Evolutionary conservation across 2,113 vertebrate genomes (phyloP).

Genomic region (Spermophilus dauricus): DNA sequence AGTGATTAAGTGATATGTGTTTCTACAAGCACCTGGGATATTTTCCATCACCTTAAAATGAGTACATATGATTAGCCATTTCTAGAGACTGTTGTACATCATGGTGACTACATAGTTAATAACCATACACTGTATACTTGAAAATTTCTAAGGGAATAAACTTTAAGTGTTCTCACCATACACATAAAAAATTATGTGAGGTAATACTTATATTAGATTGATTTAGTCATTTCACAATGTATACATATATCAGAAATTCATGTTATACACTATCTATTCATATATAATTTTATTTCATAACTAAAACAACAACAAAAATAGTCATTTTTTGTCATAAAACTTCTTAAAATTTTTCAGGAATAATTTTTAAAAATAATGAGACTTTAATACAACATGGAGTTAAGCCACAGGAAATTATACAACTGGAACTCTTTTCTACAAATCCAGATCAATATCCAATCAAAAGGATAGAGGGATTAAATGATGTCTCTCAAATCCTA

Average conservation of each 20-base stretch:
- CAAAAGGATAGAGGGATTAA: slow-evolving; percentile 80
- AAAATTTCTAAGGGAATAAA: not conserved
- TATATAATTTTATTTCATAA: not conserved
- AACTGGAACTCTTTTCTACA: slow-evolving; percentile 89
- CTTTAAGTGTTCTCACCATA: not conserved
- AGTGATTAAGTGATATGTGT: slow-evolving; percentile 19
- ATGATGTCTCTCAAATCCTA: slow-evolving; percentile 89
- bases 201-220: not conserved
- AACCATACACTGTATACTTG: not conserved
- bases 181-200: not conserved
- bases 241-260: not conserved
- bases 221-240: not conserved
- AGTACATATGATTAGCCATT: not conserved
- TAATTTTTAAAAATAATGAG: slow-evolving; percentile 85
- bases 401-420: slow-evolving; percentile 87
- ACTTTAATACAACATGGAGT: slow-evolving; percentile 87
- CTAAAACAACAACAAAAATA: not conserved
- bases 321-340: slow-evolving; percentile 17
- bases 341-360: slow-evolving; percentile 84
- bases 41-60: slow-evolving; percentile 45
- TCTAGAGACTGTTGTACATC: not conserved
- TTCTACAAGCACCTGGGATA: not conserved
- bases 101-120: not conserved
- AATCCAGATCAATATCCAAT: slow-evolving; percentile 81
- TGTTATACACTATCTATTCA: not conserved